Evolutionary conservation across 30 jellyfish, hydroid and myxozoan species (phyloP), one percentile per base, ranked within the genome.

Genomic region (Turritopsis rubra): DNA sequence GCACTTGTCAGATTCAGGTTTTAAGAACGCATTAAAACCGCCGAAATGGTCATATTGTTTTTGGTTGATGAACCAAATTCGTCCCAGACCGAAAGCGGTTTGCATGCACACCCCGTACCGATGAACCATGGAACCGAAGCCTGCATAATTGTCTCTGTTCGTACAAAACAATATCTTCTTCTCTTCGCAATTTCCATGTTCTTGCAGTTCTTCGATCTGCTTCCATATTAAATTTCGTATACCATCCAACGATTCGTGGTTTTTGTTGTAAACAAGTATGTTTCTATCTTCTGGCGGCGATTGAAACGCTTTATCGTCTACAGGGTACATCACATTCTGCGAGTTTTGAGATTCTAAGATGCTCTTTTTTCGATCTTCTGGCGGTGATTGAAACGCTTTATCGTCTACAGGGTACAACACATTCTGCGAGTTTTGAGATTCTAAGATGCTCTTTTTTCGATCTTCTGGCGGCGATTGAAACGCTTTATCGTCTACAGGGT

Each of bases 71-170:
- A 68, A 68, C 28, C 28, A 23, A 7, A 68, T 68, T 16, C 77
- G 77, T n/a, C 77, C 77, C 30, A 68, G 19, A 0, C 77, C 77
- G 19, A 68, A 68, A 1, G 77, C 77, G 8, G 30, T 68, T 27
- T 68, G 77, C 19, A 68, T n/a, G 30, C 77, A 68, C 9, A 68
- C 77, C 19, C 77, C 77, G 19, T n/a, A 68, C 31, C 77, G 77
- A 68, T 68, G 77, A n/a, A 68, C n/a, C 77, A 68, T 68, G 28
- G 77, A 68, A 7, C 77, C 77, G 31, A 68, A n/a, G 30, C 77
- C 77, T 8, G 77, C 77, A 27, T 68, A 68, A 68, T 68, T 68
- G 16, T 27, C 21, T 9, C 16, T 68, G 30, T 68, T 68, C 30
- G 9, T 27, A 19, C 77, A 68, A 68, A n/a, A 68, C 31, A 68